Evolutionary conservation across 1,140 invertebrate genomes (phyloP), one percentile per base, ranked within the genome.

Genomic region (Heliconius nattereri): DNA sequence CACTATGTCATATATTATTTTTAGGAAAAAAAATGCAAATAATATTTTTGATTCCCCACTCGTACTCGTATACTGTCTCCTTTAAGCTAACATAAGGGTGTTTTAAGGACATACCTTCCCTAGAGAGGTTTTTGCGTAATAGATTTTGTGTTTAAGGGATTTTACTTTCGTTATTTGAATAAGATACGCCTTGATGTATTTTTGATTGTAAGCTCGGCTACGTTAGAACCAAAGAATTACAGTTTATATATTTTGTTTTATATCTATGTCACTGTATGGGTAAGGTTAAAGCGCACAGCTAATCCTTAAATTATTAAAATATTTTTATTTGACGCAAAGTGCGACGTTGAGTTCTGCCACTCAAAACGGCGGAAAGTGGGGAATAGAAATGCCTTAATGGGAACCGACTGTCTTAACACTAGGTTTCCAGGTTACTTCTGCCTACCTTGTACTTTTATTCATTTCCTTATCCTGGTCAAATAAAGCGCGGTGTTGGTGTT

Each of bases 121-220:
- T 71, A 45, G 73, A 76, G 75, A 80, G 75, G 54, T 81, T 81
- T 80, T 81, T 78, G 35, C 72, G 79, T 81, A 81, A 81, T 81
- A 81, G 79, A 81, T 81, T 81, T 81, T 77, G 79, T 81, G 79
- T 81, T 81, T 77, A 81, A 81, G 79, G 72, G 75, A 81, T 81
- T 78, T 73, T 73, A 29, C 72, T 78, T 77, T 77, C 79, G 73
- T 81, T 81, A 78, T 78, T 81, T 81, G 76, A 81, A 78, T 81
- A 81, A 78, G 60, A 75, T 78, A 81, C 54, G 75, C 72, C 79
- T 76, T 81, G 72, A 81, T 81, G 76, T 78, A 81, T 81, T 71
- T 81, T 81, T 81, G 79, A 81, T 81, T 78, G 71, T 57, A 29
- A 74, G 66, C 71, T 78, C 54, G 35, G 20, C 26, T 73, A 29